Conservation (phyloP, 2,797 vertebrate species). For the Brachymystax lenok region DNA sequence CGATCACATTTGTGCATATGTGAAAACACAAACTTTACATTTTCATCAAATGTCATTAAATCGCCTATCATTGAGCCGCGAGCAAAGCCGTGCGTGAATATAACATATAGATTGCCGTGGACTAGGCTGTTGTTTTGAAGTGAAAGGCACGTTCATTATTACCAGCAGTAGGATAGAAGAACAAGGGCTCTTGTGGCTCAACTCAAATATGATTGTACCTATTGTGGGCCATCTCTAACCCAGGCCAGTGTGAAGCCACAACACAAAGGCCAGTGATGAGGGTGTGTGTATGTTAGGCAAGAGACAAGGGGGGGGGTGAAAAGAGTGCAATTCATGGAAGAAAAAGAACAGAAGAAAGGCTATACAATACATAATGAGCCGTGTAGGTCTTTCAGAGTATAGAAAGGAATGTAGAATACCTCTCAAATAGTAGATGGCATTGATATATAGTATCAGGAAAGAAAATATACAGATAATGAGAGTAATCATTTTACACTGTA, state of each 20-base stretch:
- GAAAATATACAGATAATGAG: neutral
- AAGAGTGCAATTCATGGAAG: neutral
- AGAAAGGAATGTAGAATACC: neutral
- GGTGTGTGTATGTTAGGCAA: neutral
- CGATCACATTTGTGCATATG: conserved; percentile 40
- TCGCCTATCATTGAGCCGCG: conserved; percentile 40
- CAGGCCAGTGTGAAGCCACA: neutral
- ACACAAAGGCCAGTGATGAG: neutral
- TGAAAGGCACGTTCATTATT: neutral
- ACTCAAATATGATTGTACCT: neutral
- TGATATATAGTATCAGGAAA: neutral
- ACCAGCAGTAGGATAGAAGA: neutral
- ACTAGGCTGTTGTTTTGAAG: neutral
- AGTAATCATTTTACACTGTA: neutral
- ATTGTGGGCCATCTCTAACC: neutral
- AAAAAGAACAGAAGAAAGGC: neutral
- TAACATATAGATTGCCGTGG: conserved; percentile 26
- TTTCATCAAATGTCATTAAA: conserved; percentile 41
- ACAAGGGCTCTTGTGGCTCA: neutral
- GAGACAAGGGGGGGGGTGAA: neutral
- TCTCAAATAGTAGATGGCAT: neutral
- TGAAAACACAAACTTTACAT: conserved; percentile 52
- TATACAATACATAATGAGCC: neutral
- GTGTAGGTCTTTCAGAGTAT: neutral
- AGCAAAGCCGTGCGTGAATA: neutral